phyloP scores from a whole-genome alignment of 2,113 vertebrate genomes.

The Pithys albifrons region DNA sequence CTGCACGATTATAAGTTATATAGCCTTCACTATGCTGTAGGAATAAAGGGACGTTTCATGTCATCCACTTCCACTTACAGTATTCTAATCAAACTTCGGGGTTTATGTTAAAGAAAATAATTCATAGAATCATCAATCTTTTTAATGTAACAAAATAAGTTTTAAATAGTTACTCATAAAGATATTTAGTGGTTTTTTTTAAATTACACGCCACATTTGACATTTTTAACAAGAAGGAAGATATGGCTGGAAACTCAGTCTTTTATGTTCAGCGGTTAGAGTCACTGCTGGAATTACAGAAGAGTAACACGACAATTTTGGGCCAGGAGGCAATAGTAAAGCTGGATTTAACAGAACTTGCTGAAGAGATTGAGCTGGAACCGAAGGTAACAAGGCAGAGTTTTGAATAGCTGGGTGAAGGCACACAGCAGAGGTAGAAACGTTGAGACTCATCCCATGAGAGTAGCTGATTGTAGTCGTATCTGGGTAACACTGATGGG shows the following conservation, averaged over 20 bases:
- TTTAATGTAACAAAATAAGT: conserved; percentile 12
- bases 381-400: not conserved
- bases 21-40: not conserved
- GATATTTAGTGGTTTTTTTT: not conserved
- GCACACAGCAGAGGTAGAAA: not conserved
- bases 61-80: not conserved
- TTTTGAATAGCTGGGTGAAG: not conserved
- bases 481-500: conserved; percentile 26
- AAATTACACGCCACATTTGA: not conserved
- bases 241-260: not conserved
- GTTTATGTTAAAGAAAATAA: not conserved
- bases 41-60: not conserved
- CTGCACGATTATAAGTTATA: too few relatives aligned
- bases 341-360: not conserved
- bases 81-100: not conserved
- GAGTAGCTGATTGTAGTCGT: not conserved
- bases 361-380: conserved; percentile 23
- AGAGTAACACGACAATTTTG: not conserved
- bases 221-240: conserved; percentile 24
- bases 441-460: not conserved
- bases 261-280: not conserved
- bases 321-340: not conserved
- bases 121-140: not conserved
- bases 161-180: conserved; percentile 4
- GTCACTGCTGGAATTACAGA: not conserved